phyloP scores from a whole-genome alignment of 1,140 invertebrate species.

The Eupristina koningsbergeri region DNA sequence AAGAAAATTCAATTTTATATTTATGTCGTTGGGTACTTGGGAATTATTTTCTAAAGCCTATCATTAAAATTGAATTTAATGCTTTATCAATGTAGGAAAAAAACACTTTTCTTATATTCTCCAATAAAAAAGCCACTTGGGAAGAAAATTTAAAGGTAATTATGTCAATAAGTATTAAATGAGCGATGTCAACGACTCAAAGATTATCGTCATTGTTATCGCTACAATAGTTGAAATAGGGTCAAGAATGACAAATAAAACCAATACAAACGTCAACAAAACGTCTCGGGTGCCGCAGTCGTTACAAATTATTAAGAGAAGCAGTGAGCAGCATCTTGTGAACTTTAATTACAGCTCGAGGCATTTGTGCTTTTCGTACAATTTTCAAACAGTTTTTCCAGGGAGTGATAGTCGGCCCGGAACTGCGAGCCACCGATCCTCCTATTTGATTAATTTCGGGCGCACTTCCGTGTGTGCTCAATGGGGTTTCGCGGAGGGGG shows the following conservation, averaged over 20 bases:
- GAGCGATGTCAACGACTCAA: slow-evolving; percentile 22
- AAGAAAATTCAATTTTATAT: too few relatives aligned
- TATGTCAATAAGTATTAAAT: not conserved
- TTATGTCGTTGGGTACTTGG: too few relatives aligned
- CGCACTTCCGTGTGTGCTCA: too few relatives aligned
- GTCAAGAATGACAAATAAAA: slow-evolving; percentile 25
- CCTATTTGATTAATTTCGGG: too few relatives aligned
- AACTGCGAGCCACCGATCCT: too few relatives aligned
- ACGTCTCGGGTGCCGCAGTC: slow-evolving; percentile 11
- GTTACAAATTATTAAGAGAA: not conserved
- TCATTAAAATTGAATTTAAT: too few relatives aligned
- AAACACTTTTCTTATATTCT: not conserved
- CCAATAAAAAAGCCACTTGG: not conserved
- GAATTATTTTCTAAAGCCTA: too few relatives aligned
- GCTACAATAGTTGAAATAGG: slow-evolving; percentile 34
- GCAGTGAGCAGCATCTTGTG: not conserved
- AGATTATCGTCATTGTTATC: slow-evolving; percentile 37
- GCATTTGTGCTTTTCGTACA: not conserved
- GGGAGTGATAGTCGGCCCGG: too few relatives aligned
- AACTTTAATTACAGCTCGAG: not conserved
- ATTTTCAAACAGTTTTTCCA: too few relatives aligned
- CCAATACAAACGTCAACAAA: not conserved
- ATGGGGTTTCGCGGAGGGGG: too few relatives aligned
- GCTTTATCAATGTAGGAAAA: not conserved
- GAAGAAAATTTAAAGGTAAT: not conserved